Evolutionary conservation across 2,888 invertebrate species (phyloP).

Genomic region (Mythimna loreyi): DNA sequence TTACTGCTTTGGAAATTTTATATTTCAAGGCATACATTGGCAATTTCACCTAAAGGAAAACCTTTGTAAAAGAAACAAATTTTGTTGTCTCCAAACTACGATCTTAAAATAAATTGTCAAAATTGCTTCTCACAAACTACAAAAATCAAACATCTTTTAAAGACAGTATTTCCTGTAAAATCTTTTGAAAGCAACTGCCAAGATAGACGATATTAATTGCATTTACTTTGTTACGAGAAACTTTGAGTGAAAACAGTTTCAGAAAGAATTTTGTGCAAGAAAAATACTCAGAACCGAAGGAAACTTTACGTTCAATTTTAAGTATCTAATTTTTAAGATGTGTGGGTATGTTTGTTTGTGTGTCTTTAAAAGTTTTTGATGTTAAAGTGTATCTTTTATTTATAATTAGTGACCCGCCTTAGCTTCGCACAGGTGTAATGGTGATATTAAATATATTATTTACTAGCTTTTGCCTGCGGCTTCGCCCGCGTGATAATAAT

Average conservation of each 20-base stretch:
- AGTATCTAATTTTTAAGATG: slow-evolving; percentile 18
- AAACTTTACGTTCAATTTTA: slow-evolving; percentile 21
- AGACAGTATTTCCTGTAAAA: slow-evolving; percentile 18
- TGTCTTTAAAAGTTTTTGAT: not conserved
- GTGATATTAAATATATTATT: no score
- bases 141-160: slow-evolving; percentile 9
- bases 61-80: no score
- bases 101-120: not conserved
- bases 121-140: not conserved
- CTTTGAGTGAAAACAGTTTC: slow-evolving; percentile 40
- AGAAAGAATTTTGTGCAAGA: slow-evolving; percentile 23
- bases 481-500: no score
- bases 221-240: slow-evolving; percentile 8
- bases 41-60: no score
- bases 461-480: no score
- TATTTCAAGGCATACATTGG: no score
- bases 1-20: no score
- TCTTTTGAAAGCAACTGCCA: slow-evolving; percentile 14
- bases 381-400: not conserved
- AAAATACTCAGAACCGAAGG: slow-evolving; percentile 32
- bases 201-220: slow-evolving; percentile 41
- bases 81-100: no score
- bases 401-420: no score
- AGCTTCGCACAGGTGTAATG: no score
- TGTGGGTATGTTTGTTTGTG: not conserved